A percentile compares a stretch with the other conserved stretches of the same genome.
Conservation (phyloP, 2,888 invertebrate species). For the Campaea margaritaria region DNA sequence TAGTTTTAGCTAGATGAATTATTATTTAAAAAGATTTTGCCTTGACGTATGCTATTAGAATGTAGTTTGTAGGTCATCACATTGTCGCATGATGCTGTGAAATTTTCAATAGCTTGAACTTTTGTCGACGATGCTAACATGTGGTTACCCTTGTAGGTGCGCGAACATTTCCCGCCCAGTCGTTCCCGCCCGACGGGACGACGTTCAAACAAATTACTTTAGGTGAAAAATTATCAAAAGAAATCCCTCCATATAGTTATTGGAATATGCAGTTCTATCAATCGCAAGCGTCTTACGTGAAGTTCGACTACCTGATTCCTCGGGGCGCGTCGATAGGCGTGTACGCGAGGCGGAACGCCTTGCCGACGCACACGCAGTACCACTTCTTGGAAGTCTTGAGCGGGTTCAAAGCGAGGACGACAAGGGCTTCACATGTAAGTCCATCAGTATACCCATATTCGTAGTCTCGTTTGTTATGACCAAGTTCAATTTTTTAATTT, state of each 20-base stretch:
- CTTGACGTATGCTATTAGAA: slow-evolving; percentile 29
- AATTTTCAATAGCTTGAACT: slow-evolving; percentile 19
- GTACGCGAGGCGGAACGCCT: slow-evolving; percentile 96
- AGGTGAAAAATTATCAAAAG: slow-evolving; percentile 94
- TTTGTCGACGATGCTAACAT: slow-evolving; percentile 40
- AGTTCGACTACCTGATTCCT: slow-evolving; percentile 97
- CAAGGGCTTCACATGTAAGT: slow-evolving; percentile 94
- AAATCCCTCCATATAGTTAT: slow-evolving; percentile 97
- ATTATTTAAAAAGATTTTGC: background rate
- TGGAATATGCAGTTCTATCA: slow-evolving; percentile 99
- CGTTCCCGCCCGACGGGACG: slow-evolving; percentile 96
- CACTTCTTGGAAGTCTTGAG: slow-evolving; percentile 97
- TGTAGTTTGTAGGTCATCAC: slow-evolving; percentile 57
- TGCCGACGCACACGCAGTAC: slow-evolving; percentile 98
- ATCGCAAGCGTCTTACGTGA: slow-evolving; percentile 96
- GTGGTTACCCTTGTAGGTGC: slow-evolving; percentile 86
- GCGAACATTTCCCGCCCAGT: slow-evolving; percentile 94
- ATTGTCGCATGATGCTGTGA: slow-evolving; percentile 63
- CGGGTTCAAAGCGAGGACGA: slow-evolving; percentile 94
- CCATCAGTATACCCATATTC: background rate
- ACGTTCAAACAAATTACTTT: slow-evolving; percentile 95
- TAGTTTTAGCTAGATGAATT: background rate
- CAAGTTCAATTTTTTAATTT: no score
- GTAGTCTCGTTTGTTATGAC: no score
- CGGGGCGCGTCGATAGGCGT: slow-evolving; percentile 97